phyloP scores from a whole-genome alignment of 2,797 vertebrate species.

The Vespertilio murinus region DNA sequence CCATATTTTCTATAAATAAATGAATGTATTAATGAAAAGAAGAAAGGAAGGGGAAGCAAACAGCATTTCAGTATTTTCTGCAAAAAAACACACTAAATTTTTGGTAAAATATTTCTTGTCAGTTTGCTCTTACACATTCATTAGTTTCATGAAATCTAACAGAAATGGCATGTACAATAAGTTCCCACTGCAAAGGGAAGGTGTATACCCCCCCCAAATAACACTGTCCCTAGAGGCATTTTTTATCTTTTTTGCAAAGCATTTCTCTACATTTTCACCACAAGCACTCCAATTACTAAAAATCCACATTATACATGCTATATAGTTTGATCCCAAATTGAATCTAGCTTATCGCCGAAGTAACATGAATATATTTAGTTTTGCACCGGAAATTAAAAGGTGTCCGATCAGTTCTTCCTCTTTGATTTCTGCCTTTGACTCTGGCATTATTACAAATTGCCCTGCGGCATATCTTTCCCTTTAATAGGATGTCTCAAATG shows the following conservation, averaged over 20 bases:
- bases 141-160: neutral
- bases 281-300: conserved; percentile 10
- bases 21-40: neutral
- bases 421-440: conserved; percentile 75
- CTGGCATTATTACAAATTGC: conserved; percentile 74
- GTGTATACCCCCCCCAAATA: neutral
- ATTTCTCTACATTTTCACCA: neutral
- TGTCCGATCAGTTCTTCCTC: conserved; percentile 71
- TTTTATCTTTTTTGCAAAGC: neutral
- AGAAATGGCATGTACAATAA: neutral
- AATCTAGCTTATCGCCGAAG: conserved; percentile 65
- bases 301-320: neutral
- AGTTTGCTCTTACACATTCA: neutral
- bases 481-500: conserved; percentile 75
- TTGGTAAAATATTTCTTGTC: neutral
- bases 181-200: neutral
- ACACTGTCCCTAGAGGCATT: neutral
- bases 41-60: neutral
- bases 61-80: neutral
- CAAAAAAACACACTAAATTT: neutral
- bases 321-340: conserved; percentile 71
- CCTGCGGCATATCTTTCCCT: conserved; percentile 76
- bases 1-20: neutral
- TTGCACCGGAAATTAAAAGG: conserved; percentile 65
- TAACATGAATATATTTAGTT: conserved; percentile 67